Percentiles rank a stretch among this genome's conserved stretches.
Conservation (phyloP, 1,140 invertebrate genomes). For the Sesamia nonagrioides region DNA sequence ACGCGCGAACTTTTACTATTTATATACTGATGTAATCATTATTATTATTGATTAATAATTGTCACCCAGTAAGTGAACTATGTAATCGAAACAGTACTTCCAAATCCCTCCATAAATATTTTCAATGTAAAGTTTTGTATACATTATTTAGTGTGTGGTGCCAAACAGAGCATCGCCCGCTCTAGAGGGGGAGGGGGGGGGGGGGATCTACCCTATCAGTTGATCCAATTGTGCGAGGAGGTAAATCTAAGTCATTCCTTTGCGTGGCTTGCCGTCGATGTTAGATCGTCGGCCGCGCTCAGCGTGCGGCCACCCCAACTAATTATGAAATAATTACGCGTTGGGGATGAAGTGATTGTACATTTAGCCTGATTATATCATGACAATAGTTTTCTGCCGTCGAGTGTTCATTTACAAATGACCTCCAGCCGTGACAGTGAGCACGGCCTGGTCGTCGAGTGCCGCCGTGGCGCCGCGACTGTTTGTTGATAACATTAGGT, state of each 20-base stretch:
- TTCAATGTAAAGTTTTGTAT: constrained; percentile 53
- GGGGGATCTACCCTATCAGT: not conserved
- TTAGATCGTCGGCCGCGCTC: not conserved
- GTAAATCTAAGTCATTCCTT: constrained; percentile 76
- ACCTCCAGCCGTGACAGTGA: not conserved
- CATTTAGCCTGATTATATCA: constrained; percentile 28
- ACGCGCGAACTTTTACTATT: constrained; percentile 37
- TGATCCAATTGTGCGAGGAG: constrained; percentile 49
- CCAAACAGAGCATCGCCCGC: constrained; percentile 52
- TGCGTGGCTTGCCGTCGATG: constrained; percentile 59
- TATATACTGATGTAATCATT: constrained; percentile 20
- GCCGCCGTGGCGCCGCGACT: not conserved
- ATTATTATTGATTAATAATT: constrained; percentile 28
- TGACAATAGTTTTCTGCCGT: constrained; percentile 41
- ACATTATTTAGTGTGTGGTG: constrained; percentile 53
- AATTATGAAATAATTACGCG: not conserved
- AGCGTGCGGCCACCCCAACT: not conserved
- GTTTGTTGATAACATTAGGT: too few relatives aligned
- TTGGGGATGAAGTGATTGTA: constrained; percentile 15
- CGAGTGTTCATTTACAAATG: constrained; percentile 29
- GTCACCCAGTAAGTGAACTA: constrained; percentile 36
- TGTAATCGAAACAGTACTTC: constrained; percentile 57
- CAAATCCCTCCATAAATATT: constrained; percentile 62
- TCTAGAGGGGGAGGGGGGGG: constrained; percentile 8
- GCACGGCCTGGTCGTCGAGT: not conserved